A percentile compares a stretch with the other conserved stretches of the same genome.
These are phyloP conservation scores for Carposina sasakii DNA, from an alignment of 1,140 invertebrate species.

Conservation along the genomic window DNA sequence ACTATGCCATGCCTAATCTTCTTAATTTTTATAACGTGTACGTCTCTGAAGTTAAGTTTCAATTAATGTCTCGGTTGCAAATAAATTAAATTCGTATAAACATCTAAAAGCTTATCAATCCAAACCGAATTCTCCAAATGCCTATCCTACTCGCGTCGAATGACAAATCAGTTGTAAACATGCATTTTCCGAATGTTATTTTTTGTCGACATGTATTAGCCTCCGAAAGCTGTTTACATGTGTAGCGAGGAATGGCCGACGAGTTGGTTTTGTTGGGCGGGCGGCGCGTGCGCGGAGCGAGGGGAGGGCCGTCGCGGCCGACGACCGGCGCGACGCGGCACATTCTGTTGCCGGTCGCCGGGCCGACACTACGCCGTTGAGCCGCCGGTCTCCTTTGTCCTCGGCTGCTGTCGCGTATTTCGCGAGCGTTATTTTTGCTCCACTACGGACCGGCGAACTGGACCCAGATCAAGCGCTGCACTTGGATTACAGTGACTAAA, in stretches of 20 bases:
- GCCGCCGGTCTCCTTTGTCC: slow-evolving; percentile 34
- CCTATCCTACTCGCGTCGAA: too few relatives aligned
- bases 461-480: slow-evolving; percentile 19
- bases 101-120: too few relatives aligned
- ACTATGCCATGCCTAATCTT: too few relatives aligned
- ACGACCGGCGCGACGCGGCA: slow-evolving; percentile 49
- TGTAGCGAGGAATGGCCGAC: slow-evolving; percentile 53
- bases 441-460: slow-evolving; percentile 25
- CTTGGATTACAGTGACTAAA: slow-evolving; percentile 63
- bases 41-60: too few relatives aligned
- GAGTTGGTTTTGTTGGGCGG: slow-evolving; percentile 56
- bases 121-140: too few relatives aligned
- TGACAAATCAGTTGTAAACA: slow-evolving; percentile 10
- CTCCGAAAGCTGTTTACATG: slow-evolving; percentile 56
- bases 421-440: slow-evolving; percentile 54
- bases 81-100: too few relatives aligned
- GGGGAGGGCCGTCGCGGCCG: slow-evolving; percentile 38
- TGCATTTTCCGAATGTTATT: slow-evolving; percentile 10
- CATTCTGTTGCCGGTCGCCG: slow-evolving; percentile 44
- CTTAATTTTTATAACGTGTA: too few relatives aligned
- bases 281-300: slow-evolving; percentile 61
- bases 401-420: slow-evolving; percentile 22
- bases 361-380: slow-evolving; percentile 25
- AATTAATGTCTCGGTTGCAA: too few relatives aligned
- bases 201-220: slow-evolving; percentile 31